Percentiles rank a stretch among this genome's conserved stretches.
These are phyloP conservation scores for Physocephala rufipes DNA, from an alignment of 2,888 invertebrate genomes.

Conservation along the genomic window DNA sequence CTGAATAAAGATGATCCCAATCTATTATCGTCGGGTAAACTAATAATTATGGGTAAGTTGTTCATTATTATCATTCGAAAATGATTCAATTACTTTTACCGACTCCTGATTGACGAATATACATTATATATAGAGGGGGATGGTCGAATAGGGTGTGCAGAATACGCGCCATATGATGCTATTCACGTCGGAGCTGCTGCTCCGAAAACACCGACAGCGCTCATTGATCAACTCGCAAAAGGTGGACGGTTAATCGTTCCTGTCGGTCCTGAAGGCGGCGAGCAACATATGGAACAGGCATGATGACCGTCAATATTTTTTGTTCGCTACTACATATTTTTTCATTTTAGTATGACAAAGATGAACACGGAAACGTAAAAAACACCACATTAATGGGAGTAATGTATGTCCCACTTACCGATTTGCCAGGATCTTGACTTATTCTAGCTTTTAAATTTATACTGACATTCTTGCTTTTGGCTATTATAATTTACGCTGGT, in stretches of 20 bases:
- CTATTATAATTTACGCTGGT: constrained; percentile 39
- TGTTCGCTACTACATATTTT: constrained; percentile 3
- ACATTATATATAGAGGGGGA: constrained; percentile 75
- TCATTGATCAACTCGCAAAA: constrained; percentile 67
- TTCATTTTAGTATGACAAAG: constrained; percentile 86
- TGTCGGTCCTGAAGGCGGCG: constrained; percentile 85
- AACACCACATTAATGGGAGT: constrained; percentile 90
- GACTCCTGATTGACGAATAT: not conserved
- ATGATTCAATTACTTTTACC: not conserved
- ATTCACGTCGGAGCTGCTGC: constrained; percentile 95
- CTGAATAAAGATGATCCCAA: constrained; percentile 77
- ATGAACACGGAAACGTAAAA: constrained; percentile 78
- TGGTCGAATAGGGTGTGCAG: constrained; percentile 81
- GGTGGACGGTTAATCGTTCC: constrained; percentile 92
- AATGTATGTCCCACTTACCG: constrained; percentile 95
- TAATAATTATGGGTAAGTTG: constrained; percentile 76
- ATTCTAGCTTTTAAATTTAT: constrained; percentile 46
- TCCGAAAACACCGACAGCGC: constrained; percentile 77
- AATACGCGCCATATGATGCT: constrained; percentile 85
- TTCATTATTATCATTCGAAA: too few species aligned
- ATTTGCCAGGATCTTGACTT: constrained; percentile 69
- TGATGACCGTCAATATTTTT: not conserved
- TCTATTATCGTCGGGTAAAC: constrained; percentile 73
- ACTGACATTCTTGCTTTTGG: constrained; percentile 48
- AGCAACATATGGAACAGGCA: constrained; percentile 84